A percentile compares a stretch with the other conserved stretches of the same genome.
Evolutionary conservation across 2,888 invertebrate genomes (phyloP).

Genomic region (Plebejus melissa): DNA sequence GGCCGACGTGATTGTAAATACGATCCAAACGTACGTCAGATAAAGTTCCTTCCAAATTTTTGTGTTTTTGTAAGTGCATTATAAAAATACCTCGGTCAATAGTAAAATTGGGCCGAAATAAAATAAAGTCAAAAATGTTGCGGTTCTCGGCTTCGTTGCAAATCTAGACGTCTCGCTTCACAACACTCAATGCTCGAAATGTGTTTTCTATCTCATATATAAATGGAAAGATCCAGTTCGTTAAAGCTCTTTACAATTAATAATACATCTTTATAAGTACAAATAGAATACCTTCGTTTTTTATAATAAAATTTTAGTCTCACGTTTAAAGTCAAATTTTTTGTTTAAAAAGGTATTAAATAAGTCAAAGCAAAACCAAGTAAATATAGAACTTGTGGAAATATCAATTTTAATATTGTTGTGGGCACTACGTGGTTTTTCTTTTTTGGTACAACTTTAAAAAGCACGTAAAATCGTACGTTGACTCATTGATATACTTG

Average conservation of each 20-base stretch:
- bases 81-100: conserved; percentile 29
- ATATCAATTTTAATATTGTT: neutral
- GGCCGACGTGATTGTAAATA: conserved; percentile 20
- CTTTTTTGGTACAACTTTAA: conserved; percentile 10
- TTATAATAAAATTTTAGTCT: conserved; percentile 1
- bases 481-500: neutral
- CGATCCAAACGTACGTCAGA: conserved; percentile 15
- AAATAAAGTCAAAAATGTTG: conserved; percentile 43
- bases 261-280: conserved; percentile 21
- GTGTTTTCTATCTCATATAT: neutral
- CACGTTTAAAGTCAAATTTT: neutral
- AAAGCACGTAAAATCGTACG: neutral
- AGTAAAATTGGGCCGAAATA: conserved; percentile 36
- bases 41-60: conserved; percentile 14
- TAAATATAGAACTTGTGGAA: neutral
- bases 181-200: neutral
- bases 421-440: neutral
- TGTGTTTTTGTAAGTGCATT: conserved; percentile 23
- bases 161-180: conserved; percentile 33
- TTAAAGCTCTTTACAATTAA: conserved; percentile 18
- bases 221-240: neutral
- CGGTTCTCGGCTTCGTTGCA: conserved; percentile 36
- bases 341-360: neutral
- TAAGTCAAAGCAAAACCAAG: neutral
- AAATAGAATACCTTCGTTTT: neutral